Evolutionary conservation across 2,888 invertebrate species (phyloP), one percentile per base, ranked within the genome.

Genomic region (Drosophila nr. perissopoda): DNA sequence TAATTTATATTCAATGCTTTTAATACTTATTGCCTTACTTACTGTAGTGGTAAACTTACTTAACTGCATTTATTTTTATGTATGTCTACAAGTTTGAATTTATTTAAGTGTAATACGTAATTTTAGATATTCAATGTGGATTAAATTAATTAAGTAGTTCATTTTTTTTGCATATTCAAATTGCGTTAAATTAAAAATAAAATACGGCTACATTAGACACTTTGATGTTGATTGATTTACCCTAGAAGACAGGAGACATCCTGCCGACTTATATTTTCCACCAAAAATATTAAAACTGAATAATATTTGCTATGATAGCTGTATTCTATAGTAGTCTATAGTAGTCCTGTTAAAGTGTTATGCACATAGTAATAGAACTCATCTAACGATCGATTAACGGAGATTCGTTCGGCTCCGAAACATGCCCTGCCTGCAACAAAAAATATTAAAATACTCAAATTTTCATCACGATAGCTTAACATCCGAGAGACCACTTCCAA

Each of bases 281-380:
- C 21, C 1, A 4, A 7, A 21, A 21, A 21, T 21, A 13, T 2
- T 7, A 13, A 13, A 42, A 6, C n/a, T 13, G 11, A 42, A 42
- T 21, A 1, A n/a, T 2, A n/a, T n/a, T 11, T 40, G 4, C 2
- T n/a, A 40, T n/a, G 1, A 13, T 6, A 21, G 21, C 0, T 7
- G 2, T n/a, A 0, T 4, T n/a, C 2, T 40, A 4, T 40, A n/a
- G 10, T 0, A 31, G 0, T 29, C 25, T 25, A 2, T 25, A 21
- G 21, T 21, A 21, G 21, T 38, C 10, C 4, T 1, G 4, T 40
- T 40, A 31, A 31, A 8, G 31, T 31, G 29, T 0, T 29, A 29
- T 2, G 31, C 31, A 31, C 31, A 8, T 8, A 8, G 31, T 0
- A 31, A 31, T 31, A 31, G 18, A 18, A 38, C 4, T 38, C 18